A percentile compares a stretch with the other conserved stretches of the same genome.
These are phyloP conservation scores for Dermochelys coriacea DNA, from an alignment of 2,797 vertebrate genomes.

Conservation along the genomic window DNA sequence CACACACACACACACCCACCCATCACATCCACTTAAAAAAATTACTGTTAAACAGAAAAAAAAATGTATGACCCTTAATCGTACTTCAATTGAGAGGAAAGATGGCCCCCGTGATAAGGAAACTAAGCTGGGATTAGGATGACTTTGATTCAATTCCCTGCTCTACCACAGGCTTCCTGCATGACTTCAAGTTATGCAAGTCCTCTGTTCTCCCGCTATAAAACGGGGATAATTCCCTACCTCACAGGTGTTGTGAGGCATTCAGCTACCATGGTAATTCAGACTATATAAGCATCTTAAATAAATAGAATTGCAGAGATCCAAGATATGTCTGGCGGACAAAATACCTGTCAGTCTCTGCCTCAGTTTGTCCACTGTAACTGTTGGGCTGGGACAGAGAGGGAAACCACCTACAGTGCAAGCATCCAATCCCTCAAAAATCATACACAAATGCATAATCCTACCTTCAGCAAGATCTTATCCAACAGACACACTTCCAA, in stretches of 20 bases:
- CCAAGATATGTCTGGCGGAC: not conserved
- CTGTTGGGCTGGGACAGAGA: not conserved
- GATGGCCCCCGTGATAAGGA: rapidly evolving
- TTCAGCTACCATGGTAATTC: no score
- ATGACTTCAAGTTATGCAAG: rapidly evolving
- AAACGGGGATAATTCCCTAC: rapidly evolving
- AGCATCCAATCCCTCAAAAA: not conserved
- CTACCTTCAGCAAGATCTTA: conserved; percentile 58
- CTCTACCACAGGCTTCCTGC: rapidly evolving
- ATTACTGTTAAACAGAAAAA: not conserved
- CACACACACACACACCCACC: rapidly evolving
- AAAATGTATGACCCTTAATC: not conserved
- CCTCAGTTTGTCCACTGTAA: conserved; percentile 27
- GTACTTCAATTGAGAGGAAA: rapidly evolving
- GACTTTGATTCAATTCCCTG: rapidly evolving
- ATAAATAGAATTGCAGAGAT: not conserved
- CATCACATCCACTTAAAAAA: not conserved
- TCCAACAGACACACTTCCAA: conserved; percentile 64
- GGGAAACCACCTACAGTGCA: conserved; percentile 38
- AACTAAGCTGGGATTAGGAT: rapidly evolving
- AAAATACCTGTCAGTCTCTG: not conserved
- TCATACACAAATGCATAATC: not conserved
- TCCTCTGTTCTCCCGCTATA: not conserved
- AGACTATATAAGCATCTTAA: no score
- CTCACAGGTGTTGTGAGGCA: not conserved